These are phyloP conservation scores for Kryphioiulus occultus DNA, from an alignment of 2,888 invertebrate genomes.

Conservation along the genomic window DNA sequence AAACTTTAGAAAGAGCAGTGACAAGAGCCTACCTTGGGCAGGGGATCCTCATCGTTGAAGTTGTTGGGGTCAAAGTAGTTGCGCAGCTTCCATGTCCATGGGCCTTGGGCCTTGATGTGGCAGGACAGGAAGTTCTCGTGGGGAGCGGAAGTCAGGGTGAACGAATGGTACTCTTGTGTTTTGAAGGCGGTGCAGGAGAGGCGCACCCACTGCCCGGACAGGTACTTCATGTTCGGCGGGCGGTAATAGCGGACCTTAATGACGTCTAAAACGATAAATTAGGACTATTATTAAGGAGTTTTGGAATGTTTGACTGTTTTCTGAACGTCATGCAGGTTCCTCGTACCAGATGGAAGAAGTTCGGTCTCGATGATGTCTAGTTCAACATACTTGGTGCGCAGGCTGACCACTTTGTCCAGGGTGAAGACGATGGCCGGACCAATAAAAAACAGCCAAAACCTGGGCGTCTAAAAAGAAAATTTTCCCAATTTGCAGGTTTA, in stretches of 20 bases:
- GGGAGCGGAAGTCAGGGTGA: slow-evolving; percentile 93
- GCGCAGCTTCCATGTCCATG: slow-evolving; percentile 96
- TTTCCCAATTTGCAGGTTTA: not conserved
- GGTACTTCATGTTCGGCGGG: slow-evolving; percentile 91
- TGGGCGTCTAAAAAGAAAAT: slow-evolving; percentile 67
- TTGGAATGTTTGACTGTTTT: not conserved
- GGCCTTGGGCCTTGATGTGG: slow-evolving; percentile 90
- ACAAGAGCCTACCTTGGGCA: slow-evolving; percentile 69
- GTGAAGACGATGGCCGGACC: slow-evolving; percentile 89
- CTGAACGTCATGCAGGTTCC: not conserved
- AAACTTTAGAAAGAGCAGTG: not conserved
- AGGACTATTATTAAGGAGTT: not conserved
- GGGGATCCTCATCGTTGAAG: slow-evolving; percentile 81
- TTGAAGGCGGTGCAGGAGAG: slow-evolving; percentile 89
- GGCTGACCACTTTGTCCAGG: slow-evolving; percentile 89
- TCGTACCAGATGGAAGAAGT: slow-evolving; percentile 77
- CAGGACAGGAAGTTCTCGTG: slow-evolving; percentile 94
- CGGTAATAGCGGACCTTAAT: slow-evolving; percentile 85
- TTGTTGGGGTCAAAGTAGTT: slow-evolving; percentile 95
- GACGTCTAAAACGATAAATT: slow-evolving; percentile 58
- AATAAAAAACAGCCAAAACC: slow-evolving; percentile 92
- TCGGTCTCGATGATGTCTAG: slow-evolving; percentile 93
- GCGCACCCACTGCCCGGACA: slow-evolving; percentile 94
- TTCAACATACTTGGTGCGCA: slow-evolving; percentile 89
- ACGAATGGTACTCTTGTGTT: slow-evolving; percentile 91